Evolutionary conservation across 1,140 invertebrate genomes (phyloP), one percentile per base, ranked within the genome.

Genomic region (Archivesica marissinica): DNA sequence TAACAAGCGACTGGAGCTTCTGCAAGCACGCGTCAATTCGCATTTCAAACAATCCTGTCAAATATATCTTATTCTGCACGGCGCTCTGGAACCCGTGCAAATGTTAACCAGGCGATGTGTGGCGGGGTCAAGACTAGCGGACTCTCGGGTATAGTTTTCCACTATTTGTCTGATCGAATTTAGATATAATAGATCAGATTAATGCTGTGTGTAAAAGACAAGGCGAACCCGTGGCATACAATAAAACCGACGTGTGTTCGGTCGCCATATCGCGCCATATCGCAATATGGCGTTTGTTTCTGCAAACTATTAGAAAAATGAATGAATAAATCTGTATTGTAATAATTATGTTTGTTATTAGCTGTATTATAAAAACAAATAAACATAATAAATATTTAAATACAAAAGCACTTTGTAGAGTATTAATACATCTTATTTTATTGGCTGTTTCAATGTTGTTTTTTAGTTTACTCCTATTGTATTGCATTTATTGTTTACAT

Each of bases 1-100:
- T 74, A 75, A 59, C 80, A 47, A 75, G 47, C 35, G 68, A 41
- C 30, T 28, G 20, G 54, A 47, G 68, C 28, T 61, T 20, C 38
- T 83, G 80, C 68, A 74, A 83, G 54, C 80, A 83, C 80, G 80
- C 80, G 80, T 83, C 80, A 83, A n/a, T 56, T 83, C 80, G 25
- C 47, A 83, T 83, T 83, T 75, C 54, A 74, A 83, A 83, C 68
- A 74, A 74, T 28, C 30, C 68, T 83, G 80, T 75, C 80, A 83
- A 83, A 83, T 83, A 83, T 41, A 75, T 83, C 80, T 61, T 72
- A 75, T 39, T 83, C 80, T 52, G 52, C 68, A 17, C 70, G 39
- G 35, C 52, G 66, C 66, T 54, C 25, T 64, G 52, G 64, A 70
- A 68, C 59, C 52, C 59, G 59, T 81, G 79, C 79, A 72, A 81